A percentile compares a stretch with the other conserved stretches of the same genome.
Conservation (phyloP, 2,888 invertebrate species). For the Argynnis bischoffii region DNA sequence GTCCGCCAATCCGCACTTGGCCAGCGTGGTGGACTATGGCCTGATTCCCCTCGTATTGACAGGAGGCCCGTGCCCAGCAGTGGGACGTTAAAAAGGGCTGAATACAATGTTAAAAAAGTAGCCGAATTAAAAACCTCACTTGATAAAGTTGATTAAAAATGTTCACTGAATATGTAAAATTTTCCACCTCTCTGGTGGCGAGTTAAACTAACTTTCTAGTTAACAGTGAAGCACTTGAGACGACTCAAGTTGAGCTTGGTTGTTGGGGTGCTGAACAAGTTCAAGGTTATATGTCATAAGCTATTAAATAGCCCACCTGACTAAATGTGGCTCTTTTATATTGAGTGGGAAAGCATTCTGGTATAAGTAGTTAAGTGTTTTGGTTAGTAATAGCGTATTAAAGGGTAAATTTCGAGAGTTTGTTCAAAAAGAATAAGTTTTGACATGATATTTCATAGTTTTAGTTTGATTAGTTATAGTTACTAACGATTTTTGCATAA, state of each 20-base stretch:
- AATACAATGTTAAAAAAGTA: too few relatives aligned
- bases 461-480: background rate
- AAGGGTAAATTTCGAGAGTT: background rate
- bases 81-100: too few relatives aligned
- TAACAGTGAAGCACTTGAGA: slow-evolving; percentile 57
- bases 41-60: too few relatives aligned
- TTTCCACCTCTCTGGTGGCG: background rate
- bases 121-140: too few relatives aligned
- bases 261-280: slow-evolving; percentile 49
- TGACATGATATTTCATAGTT: background rate
- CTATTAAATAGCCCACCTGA: slow-evolving; percentile 30
- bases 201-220: slow-evolving; percentile 7
- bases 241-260: slow-evolving; percentile 41
- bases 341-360: slow-evolving; percentile 21
- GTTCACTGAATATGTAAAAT: too few relatives aligned
- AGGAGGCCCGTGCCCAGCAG: too few relatives aligned
- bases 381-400: background rate
- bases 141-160: too few relatives aligned
- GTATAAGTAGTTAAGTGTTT: background rate
- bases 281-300: slow-evolving; percentile 51
- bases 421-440: background rate
- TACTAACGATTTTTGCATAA: too few relatives aligned
- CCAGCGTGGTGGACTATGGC: too few relatives aligned
- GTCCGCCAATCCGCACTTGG: too few relatives aligned
- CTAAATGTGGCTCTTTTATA: slow-evolving; percentile 12